Evolutionary conservation across 2,797 vertebrate genomes (phyloP).

Genomic region (Distichodus sexfasciatus): DNA sequence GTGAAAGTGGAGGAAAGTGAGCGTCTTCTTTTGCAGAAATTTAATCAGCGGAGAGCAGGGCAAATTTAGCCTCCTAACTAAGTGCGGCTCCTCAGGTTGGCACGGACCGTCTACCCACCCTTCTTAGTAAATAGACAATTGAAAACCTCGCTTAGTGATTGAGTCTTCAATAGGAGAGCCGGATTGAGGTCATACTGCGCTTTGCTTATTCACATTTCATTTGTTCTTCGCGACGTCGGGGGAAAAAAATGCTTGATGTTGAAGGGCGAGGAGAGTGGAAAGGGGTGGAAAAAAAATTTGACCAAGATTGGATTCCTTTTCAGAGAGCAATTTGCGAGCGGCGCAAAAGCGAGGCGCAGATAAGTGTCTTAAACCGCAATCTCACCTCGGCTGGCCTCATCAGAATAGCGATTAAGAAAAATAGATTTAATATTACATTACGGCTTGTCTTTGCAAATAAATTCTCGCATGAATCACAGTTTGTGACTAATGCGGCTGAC

Average conservation of each 20-base stretch:
- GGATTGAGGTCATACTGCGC: slow-evolving; percentile 19
- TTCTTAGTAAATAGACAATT: slow-evolving; percentile 26
- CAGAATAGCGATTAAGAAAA: slow-evolving; percentile 26
- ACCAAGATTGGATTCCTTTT: not conserved
- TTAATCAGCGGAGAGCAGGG: not conserved
- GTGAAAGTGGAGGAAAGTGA: not conserved
- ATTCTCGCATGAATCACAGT: slow-evolving; percentile 31
- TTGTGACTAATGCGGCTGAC: slow-evolving; percentile 21
- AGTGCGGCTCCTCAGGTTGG: slow-evolving; percentile 26
- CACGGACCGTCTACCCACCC: not conserved
- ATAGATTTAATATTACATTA: slow-evolving; percentile 37
- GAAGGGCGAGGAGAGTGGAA: not conserved
- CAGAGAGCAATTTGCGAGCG: slow-evolving; percentile 2
- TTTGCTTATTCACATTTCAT: slow-evolving; percentile 30
- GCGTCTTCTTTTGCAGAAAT: not conserved
- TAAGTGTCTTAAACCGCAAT: slow-evolving; percentile 35
- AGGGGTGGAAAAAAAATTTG: not conserved
- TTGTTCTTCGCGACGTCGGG: slow-evolving; percentile 8
- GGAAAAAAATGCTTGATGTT: slow-evolving; percentile 5
- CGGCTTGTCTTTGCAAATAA: slow-evolving; percentile 30
- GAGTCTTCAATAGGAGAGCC: slow-evolving; percentile 7
- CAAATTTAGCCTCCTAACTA: slow-evolving; percentile 14
- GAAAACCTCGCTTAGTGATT: slow-evolving; percentile 21
- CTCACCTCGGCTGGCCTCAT: slow-evolving; percentile 13
- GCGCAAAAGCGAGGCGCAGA: slow-evolving; percentile 12